Base-by-base conservation (phyloP, 2,888 invertebrate genomes). In the Tineola bisselliella region DNA sequence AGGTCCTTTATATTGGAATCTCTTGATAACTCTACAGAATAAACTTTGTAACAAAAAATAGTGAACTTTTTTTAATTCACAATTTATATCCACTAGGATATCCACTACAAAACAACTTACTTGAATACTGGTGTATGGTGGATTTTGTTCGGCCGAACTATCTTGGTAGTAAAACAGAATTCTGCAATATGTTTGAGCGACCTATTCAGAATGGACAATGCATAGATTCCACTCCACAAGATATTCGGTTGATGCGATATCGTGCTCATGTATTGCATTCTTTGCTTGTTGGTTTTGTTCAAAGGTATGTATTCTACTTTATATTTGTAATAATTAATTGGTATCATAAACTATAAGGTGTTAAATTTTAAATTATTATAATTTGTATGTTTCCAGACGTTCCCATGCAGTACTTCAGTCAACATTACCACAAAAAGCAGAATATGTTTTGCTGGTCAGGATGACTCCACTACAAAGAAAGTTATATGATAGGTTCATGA, bases 181-280 rank as follows among this genome's bases (percentile, higher is more conserved):
- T 99, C 78, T 94, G 95, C 71, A 98, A 98, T 76, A 98, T 98
- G 97, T 99, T 99, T 76, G 99, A 99, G 75, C 89, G 98, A 12
- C 99, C 99, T 0, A 99, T 99, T 68, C 97, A 96, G 81, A 99
- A 99, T 77, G 99, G 99, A 0, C 98, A 98, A 81, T 99, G 98
- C 79, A 94, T 96, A 43, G 99, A 99, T 79, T 97, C 97, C 15
- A 99, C 98, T 0, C 94, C 95, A 0, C 92, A 94, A 68, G 99
- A 99, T 75, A 94, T 96, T 63, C 90, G 96, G 67, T 84, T 99
- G 11, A 99, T 99, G 97, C 87, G 97, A 60, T 97, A 96, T 72
- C 84, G 99, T 61, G 97, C 98, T 0, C 99, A 99, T 75, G 98
- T 99, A 0, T 82, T 99, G 59, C 98, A 98, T 77, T 96, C 96